Base-by-base conservation (phyloP, 2,113 vertebrate genomes). In the Petrocephalus microphthalmus region DNA sequence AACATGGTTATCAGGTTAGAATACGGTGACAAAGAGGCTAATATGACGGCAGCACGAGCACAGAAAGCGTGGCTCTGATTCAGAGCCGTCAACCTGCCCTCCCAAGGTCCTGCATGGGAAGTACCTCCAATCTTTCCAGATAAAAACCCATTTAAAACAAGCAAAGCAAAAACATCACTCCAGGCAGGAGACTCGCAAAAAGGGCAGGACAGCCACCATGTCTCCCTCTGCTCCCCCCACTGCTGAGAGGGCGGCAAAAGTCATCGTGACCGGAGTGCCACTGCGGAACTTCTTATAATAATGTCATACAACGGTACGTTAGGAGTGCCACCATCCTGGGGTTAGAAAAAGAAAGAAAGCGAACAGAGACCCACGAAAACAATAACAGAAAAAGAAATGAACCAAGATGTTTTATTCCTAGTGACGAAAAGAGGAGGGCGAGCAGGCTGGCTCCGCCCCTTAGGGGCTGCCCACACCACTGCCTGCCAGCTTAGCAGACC, bases 281-380 rank as follows among this genome's bases (percentile, higher is more conserved):
- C 87, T 92, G 91, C 91, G 89, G 89, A 90, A 90, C 88, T 89
- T 91, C 90, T 92, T 91, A 49, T 25, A 91, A 92, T 91, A 93
- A 90, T 91, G 89, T 91, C 93, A 89, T 94, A 93, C 91, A 92
- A 93, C 89, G 93, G 91, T 89, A 90, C 90, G 91, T 91, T 45
- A 88, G 95, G 95, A 94, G 94, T 92, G 93, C 93, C 93, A 95
- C 94, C 94, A 94, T 94, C 92, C 92, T 93, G 93, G 92, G 93
- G 90, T 92, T 90, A 94, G 89, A 93, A 71, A 91, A 92, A 92
- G 91, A 91, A 92, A 90, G 56, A 81, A 86, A 54, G 52, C 54
- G 74, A 91, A 90, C 88, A 89, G 88, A 92, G 86, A 71, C 60
- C 86, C 86, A 91, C 92, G 54, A 87, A 94, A 93, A 87, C 19